These are phyloP conservation scores for Petrocephalus sullivani DNA, from an alignment of 2,797 vertebrate genomes.

Conservation along the genomic window DNA sequence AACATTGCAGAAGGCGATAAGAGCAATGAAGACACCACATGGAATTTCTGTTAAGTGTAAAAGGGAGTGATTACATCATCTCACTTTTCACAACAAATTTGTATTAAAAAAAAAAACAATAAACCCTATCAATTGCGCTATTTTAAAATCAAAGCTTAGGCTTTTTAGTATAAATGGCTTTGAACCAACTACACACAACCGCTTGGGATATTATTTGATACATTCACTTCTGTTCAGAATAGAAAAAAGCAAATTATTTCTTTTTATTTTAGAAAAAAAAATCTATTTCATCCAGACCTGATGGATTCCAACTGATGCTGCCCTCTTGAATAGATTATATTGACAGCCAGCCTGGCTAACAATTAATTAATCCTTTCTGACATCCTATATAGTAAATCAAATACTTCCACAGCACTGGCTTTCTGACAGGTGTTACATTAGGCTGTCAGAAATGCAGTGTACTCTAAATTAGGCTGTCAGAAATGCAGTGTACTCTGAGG, in stretches of 20 bases:
- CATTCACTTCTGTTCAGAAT: background rate
- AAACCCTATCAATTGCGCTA: background rate
- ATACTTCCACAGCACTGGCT: background rate
- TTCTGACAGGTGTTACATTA: conserved; percentile 1
- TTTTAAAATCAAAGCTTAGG: background rate
- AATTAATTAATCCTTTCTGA: conserved; percentile 3
- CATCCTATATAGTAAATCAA: background rate
- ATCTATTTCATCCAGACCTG: background rate
- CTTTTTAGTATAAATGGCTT: background rate
- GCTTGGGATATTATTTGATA: background rate
- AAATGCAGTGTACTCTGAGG: background rate
- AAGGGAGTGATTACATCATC: background rate
- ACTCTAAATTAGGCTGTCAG: background rate
- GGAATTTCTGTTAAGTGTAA: background rate
- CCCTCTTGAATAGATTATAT: background rate
- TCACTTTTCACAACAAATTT: background rate
- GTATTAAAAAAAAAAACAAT: background rate
- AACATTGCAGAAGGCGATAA: background rate
- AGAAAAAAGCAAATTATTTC: background rate
- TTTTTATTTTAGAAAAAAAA: background rate
- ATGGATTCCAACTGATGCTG: background rate
- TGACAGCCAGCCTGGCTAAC: background rate
- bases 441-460: background rate
- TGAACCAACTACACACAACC: background rate
- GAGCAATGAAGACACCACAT: background rate